phyloP scores from a whole-genome alignment of 2,888 invertebrate genomes.

The Nasonovia ribisnigri region DNA sequence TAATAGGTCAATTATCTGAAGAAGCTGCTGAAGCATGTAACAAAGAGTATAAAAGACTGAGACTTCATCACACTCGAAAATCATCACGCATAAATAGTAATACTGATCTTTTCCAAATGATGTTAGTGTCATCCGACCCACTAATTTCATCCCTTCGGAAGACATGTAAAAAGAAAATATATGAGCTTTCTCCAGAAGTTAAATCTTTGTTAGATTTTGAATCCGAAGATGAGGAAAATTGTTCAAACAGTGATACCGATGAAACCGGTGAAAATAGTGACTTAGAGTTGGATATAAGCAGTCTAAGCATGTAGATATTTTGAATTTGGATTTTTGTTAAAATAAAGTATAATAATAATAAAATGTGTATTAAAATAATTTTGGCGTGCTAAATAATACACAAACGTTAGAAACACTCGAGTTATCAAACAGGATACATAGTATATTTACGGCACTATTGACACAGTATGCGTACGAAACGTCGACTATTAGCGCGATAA shows the following conservation, averaged over 20 bases:
- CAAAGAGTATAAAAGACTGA: background rate
- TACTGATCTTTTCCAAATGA: slow-evolving; percentile 14
- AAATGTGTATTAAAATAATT: background rate
- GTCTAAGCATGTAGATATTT: background rate
- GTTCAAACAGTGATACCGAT: background rate
- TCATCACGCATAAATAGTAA: background rate
- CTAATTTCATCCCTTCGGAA: slow-evolving; percentile 15
- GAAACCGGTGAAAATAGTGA: background rate
- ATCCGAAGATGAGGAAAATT: background rate
- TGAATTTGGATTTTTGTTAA: background rate
- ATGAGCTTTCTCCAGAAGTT: background rate
- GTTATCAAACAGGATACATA: no score
- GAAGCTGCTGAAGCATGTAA: background rate
- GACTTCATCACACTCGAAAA: slow-evolving; percentile 5
- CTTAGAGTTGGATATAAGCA: background rate
- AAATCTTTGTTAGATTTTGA: slow-evolving; percentile 16
- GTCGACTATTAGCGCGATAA: no score
- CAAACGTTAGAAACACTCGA: no score
- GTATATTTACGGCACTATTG: no score
- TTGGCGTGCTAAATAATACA: no score
- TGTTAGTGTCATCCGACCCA: slow-evolving; percentile 3
- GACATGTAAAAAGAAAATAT: slow-evolving; percentile 4
- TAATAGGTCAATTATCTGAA: slow-evolving; percentile 3
- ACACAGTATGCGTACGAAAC: no score
- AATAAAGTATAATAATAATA: background rate